phyloP scores from a whole-genome alignment of 2,797 vertebrate genomes.

The Myotis planiceps region DNA sequence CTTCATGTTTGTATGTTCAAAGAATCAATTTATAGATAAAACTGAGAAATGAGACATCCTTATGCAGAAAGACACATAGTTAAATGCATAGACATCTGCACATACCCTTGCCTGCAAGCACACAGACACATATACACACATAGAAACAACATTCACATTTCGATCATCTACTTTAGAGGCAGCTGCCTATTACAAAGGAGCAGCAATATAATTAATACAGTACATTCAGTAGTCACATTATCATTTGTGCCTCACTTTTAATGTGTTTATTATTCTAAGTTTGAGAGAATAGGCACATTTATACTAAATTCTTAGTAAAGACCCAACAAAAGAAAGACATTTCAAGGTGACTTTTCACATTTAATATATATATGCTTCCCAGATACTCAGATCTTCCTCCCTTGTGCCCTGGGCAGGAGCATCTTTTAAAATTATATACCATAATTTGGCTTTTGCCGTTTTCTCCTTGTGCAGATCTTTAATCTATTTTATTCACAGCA shows the following conservation, averaged over 20 bases:
- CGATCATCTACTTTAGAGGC: background rate
- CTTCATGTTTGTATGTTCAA: background rate
- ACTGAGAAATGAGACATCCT: background rate
- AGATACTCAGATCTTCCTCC: background rate
- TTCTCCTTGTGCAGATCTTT: background rate
- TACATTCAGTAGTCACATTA: background rate
- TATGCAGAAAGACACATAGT: background rate
- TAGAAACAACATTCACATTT: background rate
- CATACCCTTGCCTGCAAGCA: accelerated
- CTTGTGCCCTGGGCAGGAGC: background rate
- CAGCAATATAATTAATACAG: background rate
- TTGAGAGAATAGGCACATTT: background rate
- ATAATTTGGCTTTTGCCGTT: background rate
- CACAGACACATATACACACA: background rate
- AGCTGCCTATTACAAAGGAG: background rate
- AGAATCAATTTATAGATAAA: background rate
- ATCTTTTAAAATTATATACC: background rate
- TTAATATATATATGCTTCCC: background rate
- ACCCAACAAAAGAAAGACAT: background rate
- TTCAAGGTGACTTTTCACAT: background rate
- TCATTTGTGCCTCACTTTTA: background rate
- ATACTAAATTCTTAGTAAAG: background rate
- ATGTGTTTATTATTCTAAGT: background rate
- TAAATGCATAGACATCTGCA: background rate
- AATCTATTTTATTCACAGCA: background rate